A percentile compares a stretch with the other conserved stretches of the same genome.
Evolutionary conservation across 2,113 vertebrate species (phyloP).

Genomic region (Alethe diademata): DNA sequence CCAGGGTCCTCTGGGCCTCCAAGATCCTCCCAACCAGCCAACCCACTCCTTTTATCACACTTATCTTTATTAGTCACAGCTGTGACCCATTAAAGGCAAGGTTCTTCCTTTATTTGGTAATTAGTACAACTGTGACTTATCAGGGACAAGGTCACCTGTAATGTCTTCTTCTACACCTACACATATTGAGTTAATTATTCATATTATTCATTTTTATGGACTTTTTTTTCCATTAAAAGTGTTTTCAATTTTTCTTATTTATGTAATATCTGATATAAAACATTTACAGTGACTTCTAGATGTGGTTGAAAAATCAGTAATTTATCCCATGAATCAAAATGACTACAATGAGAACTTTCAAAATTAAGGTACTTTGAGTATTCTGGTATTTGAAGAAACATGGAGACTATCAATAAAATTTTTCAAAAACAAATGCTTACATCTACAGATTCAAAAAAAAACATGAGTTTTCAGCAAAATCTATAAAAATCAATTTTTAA

Average conservation of each 20-base stretch:
- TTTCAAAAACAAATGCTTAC: neutral
- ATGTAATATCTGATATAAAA: neutral
- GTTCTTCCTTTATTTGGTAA: no score
- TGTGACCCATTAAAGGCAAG: no score
- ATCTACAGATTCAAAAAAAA: neutral
- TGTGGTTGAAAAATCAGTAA: neutral
- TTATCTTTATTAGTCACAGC: no score
- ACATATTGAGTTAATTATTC: neutral
- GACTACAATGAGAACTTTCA: neutral
- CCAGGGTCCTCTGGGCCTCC: no score
- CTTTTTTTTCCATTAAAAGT: neutral
- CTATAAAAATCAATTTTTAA: neutral
- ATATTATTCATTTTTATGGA: neutral
- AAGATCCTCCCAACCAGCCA: no score
- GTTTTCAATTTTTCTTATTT: neutral
- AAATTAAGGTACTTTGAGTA: neutral
- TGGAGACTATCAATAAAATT: neutral
- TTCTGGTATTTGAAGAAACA: neutral
- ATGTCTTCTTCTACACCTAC: no score
- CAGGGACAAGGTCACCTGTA: no score
- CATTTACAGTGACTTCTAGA: neutral
- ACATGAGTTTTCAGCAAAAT: neutral
- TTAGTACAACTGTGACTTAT: no score
- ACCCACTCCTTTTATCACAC: no score
- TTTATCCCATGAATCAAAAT: neutral